Evolutionary conservation across 1,140 invertebrate species (phyloP), one percentile per base, ranked within the genome.

Genomic region (Gryllus bimaculatus): DNA sequence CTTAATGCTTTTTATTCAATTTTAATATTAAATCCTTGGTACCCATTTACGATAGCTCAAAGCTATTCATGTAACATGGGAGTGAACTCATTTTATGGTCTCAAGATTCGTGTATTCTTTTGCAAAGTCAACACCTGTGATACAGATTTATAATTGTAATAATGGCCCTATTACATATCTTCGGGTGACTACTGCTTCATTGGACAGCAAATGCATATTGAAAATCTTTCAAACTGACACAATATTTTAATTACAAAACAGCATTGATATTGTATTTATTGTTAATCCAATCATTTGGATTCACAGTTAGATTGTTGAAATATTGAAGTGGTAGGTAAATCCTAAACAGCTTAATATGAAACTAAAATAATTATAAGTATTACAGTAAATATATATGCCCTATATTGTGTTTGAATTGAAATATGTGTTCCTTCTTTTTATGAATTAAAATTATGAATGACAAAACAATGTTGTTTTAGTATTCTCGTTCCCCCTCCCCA

Each of bases 301-400:
- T 66, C 18, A 66, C 54, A 18, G 54, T 13, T 66, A 66, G 54
- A 66, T 66, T 66, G 54, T 66, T 66, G 10, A 66, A 10, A 10
- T 66, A 66, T 18, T 66, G 54, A 66, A 66, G 10, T 66, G 18
- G 54, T 66, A 66, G 10, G 54, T 66, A 66, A 66, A 66, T 66
- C 54, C 54, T 66, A 66, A 66, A 66, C 54, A 66, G 54, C 54
- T 66, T 66, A 66, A 66, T 66, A 66, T 66, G 54, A 66, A 13
- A 66, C 54, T 66, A 66, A 66, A 66, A 66, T 66, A 66, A 66
- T 66, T 66, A 66, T 66, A 66, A 66, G 54, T 66, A 66, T 66
- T 66, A 66, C 54, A 66, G 54, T 66, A 66, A 10, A 66, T 66
- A 66, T 66, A 18, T 66, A 66, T 66, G 54, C 54, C 54, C 54